Conservation (phyloP, 92 coral and sea anemone genomes). For the Plumapathes pennacea region DNA sequence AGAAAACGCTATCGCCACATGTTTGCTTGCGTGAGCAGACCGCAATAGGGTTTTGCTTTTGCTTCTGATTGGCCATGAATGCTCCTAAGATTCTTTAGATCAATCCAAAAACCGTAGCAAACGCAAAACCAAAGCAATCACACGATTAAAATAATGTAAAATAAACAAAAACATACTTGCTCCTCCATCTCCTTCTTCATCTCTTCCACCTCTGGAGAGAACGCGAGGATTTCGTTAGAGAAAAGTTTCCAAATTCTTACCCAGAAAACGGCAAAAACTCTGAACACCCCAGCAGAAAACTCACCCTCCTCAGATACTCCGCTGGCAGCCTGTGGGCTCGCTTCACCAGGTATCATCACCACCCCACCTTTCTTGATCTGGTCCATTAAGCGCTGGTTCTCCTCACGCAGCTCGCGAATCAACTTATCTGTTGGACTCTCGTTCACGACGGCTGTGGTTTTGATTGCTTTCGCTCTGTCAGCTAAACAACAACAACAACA, state of each 20-base stretch:
- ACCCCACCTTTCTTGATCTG: constrained; percentile 70
- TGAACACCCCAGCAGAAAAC: neutral
- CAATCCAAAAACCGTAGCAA: no score
- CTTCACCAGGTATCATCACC: constrained; percentile 35
- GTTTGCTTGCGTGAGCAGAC: no score
- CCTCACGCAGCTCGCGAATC: constrained; percentile 89
- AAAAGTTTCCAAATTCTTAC: neutral
- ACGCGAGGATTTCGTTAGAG: neutral
- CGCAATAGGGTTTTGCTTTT: no score
- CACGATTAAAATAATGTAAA: no score
- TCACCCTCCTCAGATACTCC: constrained; percentile 78
- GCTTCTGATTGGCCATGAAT: no score
- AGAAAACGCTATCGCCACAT: no score
- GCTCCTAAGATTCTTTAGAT: no score
- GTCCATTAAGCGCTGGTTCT: constrained; percentile 75
- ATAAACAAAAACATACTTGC: constrained; percentile 46
- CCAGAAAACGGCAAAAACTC: neutral
- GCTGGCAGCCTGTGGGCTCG: constrained; percentile 48
- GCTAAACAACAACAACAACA: constrained; percentile 34
- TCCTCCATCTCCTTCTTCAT: constrained; percentile 88
- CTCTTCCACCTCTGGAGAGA: constrained; percentile 71
- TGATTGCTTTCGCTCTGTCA: constrained; percentile 88
- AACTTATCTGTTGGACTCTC: constrained; percentile 95
- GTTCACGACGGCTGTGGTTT: constrained; percentile 85
- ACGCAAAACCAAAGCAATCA: no score